phyloP scores from a whole-genome alignment of 2,113 vertebrate genomes.

The Proteles cristata region DNA sequence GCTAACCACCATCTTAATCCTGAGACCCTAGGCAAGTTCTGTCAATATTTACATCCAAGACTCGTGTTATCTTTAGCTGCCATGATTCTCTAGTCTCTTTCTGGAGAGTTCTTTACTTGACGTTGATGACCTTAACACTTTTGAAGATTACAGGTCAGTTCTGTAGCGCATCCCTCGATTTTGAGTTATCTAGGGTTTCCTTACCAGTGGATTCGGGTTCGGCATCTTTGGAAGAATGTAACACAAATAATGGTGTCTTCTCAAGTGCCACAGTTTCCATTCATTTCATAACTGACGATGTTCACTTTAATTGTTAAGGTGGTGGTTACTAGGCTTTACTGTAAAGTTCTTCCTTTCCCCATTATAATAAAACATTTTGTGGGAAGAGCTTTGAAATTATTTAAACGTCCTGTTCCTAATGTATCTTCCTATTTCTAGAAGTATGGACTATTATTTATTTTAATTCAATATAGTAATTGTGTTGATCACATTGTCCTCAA shows the following conservation, averaged over 20 bases:
- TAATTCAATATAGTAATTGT: background rate
- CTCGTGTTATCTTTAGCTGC: background rate
- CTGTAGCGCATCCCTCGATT: background rate
- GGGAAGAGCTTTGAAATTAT: background rate
- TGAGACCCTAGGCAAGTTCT: background rate
- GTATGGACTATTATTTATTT: background rate
- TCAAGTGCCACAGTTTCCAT: background rate
- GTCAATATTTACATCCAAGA: background rate
- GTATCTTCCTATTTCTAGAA: background rate
- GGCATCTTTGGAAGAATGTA: background rate
- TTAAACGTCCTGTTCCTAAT: background rate
- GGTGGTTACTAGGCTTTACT: background rate
- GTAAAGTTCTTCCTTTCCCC: background rate
- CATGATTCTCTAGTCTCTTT: background rate
- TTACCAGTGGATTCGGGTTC: background rate
- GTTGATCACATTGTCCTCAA: background rate
- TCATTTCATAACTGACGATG: background rate
- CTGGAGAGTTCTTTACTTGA: background rate
- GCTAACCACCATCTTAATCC: background rate
- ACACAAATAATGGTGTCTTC: background rate
- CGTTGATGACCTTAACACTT: background rate
- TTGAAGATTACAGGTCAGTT: background rate
- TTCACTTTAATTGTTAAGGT: background rate
- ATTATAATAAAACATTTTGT: background rate
- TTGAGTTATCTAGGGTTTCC: background rate